Evolutionary conservation across 2,797 vertebrate species (phyloP), one percentile per base, ranked within the genome.

Genomic region (Gephyroberyx darwinii): DNA sequence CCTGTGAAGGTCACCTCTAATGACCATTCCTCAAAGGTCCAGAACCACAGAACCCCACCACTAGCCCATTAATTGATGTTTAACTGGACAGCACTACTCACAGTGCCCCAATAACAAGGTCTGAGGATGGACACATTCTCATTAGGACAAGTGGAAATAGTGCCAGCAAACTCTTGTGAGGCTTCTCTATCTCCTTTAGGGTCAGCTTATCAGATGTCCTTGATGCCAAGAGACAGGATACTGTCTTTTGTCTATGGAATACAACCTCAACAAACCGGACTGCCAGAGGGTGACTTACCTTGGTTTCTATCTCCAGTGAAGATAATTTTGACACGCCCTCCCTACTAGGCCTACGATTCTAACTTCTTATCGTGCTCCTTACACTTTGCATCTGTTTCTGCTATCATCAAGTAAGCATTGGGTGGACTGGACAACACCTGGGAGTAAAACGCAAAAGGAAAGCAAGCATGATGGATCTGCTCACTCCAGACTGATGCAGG

Each of bases 281-380:
- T 90, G 85, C 79, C 85, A 82, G 43, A 56, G 76, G 78, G 83
- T 56, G 69, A 78, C 75, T 75, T 35, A 69, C 52, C 20, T 70
- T 19, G 1, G 41, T 77, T 62, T 65, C 52, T 54, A 45, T 72
- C 53, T 71, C 31, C n/a, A 22, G 30, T 31, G 35, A 52, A 75
- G 70, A 74, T 81, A 39, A 65, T 68, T 72, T 66, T 83, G 26
- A 14, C 53, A 51, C 68, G 61, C 69, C 41, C 26, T 65, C 69
- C 47, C 4, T 2, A 68, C 45, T 53, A 48, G 65, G 9, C 16
- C 56, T 26, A 12, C 1, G n/a, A 70, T 33, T 78, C 60, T 47
- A 13, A 61, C 51, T 80, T 45, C 61, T 51, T 52, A 37, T 52
- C 50, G 58, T 6, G 22, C 48, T 30, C 22, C 16, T 37, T 5